A percentile compares a stretch with the other conserved stretches of the same genome.
These are phyloP conservation scores for Bufotes viridis DNA, from an alignment of 2,797 vertebrate genomes.

Conservation along the genomic window DNA sequence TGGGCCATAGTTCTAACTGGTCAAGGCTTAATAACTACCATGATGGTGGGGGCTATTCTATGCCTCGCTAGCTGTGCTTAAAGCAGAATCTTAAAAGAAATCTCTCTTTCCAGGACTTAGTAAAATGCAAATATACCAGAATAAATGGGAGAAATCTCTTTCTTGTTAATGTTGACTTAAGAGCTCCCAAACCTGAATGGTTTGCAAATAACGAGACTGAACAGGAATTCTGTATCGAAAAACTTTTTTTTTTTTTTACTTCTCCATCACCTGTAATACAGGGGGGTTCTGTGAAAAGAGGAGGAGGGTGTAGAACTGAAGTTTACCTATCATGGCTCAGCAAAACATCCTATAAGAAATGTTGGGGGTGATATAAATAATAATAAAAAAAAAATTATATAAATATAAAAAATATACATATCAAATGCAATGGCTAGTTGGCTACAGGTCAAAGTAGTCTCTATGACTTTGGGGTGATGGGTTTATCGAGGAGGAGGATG, in stretches of 20 bases:
- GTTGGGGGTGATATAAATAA: conserved; percentile 27
- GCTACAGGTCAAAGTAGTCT: conserved; percentile 40
- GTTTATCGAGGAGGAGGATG: conserved; percentile 16
- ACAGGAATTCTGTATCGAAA: neutral
- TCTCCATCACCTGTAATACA: neutral
- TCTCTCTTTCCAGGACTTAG: too few relatives aligned
- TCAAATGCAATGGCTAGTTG: neutral
- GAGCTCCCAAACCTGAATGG: too few relatives aligned
- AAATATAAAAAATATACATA: conserved; percentile 37
- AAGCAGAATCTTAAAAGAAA: too few relatives aligned
- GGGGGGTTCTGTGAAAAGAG: neutral
- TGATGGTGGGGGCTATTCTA: too few relatives aligned
- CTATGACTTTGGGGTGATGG: neutral
- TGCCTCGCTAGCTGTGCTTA: too few relatives aligned
- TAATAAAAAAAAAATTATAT: conserved; percentile 40
- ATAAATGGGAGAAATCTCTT: too few relatives aligned
- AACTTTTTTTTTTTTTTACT: neutral
- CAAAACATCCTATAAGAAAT: neutral
- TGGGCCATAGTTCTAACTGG: too few relatives aligned
- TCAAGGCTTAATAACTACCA: too few relatives aligned
- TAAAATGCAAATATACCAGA: too few relatives aligned
- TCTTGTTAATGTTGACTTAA: too few relatives aligned
- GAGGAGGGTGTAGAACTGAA: too few relatives aligned
- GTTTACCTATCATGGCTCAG: neutral
- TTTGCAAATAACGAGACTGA: neutral